These are phyloP conservation scores for Nesometra sesokonis DNA, from an alignment of 35 echinoderm and acorn worm species.

Conservation along the genomic window DNA sequence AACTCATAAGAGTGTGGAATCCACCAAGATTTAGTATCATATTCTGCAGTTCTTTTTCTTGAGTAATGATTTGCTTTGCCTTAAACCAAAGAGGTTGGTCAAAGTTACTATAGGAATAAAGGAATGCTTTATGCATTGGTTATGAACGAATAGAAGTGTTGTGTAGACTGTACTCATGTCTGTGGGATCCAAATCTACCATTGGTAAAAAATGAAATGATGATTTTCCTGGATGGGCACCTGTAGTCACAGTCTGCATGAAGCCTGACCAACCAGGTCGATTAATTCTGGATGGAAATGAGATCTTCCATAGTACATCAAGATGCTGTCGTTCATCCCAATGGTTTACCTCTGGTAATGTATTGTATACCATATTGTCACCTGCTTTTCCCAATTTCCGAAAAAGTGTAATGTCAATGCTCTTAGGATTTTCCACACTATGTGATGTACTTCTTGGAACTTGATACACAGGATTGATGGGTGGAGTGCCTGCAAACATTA, in stretches of 20 bases:
- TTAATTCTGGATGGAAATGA: not conserved
- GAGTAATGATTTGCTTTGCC: not conserved
- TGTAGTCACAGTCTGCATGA: not conserved
- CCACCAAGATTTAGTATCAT: conserved; percentile 5
- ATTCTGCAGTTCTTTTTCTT: not conserved
- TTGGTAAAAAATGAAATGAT: conserved; percentile 17
- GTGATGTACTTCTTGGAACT: too few species aligned
- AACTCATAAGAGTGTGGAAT: conserved; percentile 17
- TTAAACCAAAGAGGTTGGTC: conserved; percentile 17
- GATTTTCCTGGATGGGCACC: conserved; percentile 16
- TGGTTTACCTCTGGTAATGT: not conserved
- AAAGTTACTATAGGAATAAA: not conserved
- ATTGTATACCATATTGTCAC: not conserved
- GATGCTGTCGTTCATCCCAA: not conserved
- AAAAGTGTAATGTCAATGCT: not conserved
- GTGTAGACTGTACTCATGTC: conserved; percentile 13
- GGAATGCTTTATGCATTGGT: not conserved
- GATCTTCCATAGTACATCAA: conserved; percentile 14
- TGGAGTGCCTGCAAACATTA: conserved; percentile 13
- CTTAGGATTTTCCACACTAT: not conserved
- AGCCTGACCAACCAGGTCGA: conserved; percentile 9
- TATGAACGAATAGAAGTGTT: not conserved
- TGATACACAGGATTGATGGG: not conserved
- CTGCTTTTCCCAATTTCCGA: not conserved
- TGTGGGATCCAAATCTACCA: conserved; percentile 7